Evolutionary conservation across 1,140 invertebrate genomes (phyloP), one percentile per base, ranked within the genome.

Genomic region (Habropoda laboriosa): DNA sequence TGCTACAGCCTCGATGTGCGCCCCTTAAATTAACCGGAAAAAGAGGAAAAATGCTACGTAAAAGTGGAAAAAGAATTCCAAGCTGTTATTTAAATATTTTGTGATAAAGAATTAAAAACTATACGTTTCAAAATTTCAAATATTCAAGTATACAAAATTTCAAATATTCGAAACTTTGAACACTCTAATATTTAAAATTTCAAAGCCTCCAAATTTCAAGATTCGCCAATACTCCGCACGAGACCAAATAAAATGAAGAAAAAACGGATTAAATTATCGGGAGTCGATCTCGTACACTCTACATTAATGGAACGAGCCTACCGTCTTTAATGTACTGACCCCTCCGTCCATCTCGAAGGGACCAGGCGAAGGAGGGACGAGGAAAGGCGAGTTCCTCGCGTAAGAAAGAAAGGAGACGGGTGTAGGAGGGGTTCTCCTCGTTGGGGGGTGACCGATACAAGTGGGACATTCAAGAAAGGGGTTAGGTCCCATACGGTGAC

Each of bases 381-480:
- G n/a, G 47, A 67, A 57, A 57, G 61, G 57, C 64, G 66, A 38
- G 13, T 32, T 30, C 13, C 35, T 58, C 18, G 40, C 18, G 6
- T 35, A 49, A 61, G 71, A 71, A 74, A 27, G 32, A 21, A 72
- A 74, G 18, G 18, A 67, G 47, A 70, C 16, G 71, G 66, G 53
- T 40, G 58, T 77, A 79, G 55, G 66, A 80, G 40, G 79, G 79
- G 79, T 18, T n/a, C 66, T 49, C 58, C 79, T 64, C 68, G 86
- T 86, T 82, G 73, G 80, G 85, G 81, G 80, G 53, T 82, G 76
- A 64, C 63, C 64, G 66, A 78, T 77, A 85, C 89, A 89, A 89
- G 83, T 89, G 83, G 88, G 88, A 89, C 89, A 87, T 80, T 71
- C 40, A 79, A 79, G 86, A 90, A 91, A 89, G 86, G 90, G 89